Evolutionary conservation across 2,888 invertebrate species (phyloP).

Genomic region (Mimachlamys varia): DNA sequence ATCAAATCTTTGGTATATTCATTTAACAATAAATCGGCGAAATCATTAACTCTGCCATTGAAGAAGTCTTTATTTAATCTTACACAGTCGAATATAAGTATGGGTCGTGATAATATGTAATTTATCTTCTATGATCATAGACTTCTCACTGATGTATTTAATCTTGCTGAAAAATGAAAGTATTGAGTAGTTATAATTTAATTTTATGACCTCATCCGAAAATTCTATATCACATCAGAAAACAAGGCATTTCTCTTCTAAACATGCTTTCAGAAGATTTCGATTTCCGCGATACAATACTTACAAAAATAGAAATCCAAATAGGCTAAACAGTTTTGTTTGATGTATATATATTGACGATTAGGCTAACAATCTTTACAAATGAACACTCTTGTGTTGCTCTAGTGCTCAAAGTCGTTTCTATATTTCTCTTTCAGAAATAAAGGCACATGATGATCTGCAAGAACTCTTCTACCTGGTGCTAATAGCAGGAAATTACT

Average conservation of each 20-base stretch:
- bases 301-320: neutral
- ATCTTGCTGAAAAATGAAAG: neutral
- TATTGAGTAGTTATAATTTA: neutral
- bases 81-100: neutral
- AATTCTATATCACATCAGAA: neutral
- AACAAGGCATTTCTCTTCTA: neutral
- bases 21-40: neutral
- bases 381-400: neutral
- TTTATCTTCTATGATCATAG: neutral
- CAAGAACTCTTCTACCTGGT: constrained; percentile 82
- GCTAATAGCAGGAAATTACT: constrained; percentile 83
- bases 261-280: neutral
- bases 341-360: neutral
- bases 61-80: neutral
- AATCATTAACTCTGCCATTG: neutral
- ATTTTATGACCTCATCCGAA: neutral
- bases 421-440: constrained; percentile 67
- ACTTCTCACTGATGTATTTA: neutral
- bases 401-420: neutral
- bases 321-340: neutral
- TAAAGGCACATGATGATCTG: constrained; percentile 81
- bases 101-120: neutral
- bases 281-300: too few relatives aligned
- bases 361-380: neutral
- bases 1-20: neutral